A percentile compares a stretch with the other conserved stretches of the same genome.
These are phyloP conservation scores for Ostrea edulis DNA, from an alignment of 1,140 invertebrate species.

Conservation along the genomic window DNA sequence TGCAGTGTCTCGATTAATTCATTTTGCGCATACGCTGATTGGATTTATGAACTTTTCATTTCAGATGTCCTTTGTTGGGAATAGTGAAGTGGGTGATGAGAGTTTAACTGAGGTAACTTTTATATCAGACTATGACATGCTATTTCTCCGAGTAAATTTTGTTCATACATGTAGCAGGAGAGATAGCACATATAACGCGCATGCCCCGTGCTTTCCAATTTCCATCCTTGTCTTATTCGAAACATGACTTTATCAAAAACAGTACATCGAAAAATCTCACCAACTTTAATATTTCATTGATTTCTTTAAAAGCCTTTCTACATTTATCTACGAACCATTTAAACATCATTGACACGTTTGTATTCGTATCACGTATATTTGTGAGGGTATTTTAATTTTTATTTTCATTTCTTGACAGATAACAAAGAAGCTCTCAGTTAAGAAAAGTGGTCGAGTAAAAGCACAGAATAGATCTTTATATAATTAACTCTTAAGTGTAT, in stretches of 20 bases:
- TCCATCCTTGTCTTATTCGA: too few relatives aligned
- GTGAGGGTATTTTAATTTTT: not conserved
- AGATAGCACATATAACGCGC: too few relatives aligned
- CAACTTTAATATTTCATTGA: not conserved
- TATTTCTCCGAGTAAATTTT: too few relatives aligned
- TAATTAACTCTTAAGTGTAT: not conserved
- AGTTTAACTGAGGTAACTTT: not conserved
- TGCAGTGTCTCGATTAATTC: not conserved
- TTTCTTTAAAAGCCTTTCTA: not conserved
- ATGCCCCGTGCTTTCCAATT: too few relatives aligned
- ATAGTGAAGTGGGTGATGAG: conserved; percentile 17
- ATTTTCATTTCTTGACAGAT: not conserved
- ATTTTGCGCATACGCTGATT: too few relatives aligned
- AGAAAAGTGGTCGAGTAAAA: conserved; percentile 10
- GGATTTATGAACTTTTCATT: not conserved
- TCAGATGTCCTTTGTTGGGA: conserved; percentile 22
- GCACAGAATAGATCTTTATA: not conserved
- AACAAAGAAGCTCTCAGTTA: not conserved
- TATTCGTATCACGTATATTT: too few relatives aligned
- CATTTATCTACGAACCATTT: too few relatives aligned
- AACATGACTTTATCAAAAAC: too few relatives aligned
- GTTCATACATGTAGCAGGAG: too few relatives aligned
- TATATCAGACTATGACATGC: too few relatives aligned
- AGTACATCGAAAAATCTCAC: too few relatives aligned
- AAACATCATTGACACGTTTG: too few relatives aligned